phyloP scores from a whole-genome alignment of 2,113 vertebrate genomes.

The Ptychochromis oligacanthus region DNA sequence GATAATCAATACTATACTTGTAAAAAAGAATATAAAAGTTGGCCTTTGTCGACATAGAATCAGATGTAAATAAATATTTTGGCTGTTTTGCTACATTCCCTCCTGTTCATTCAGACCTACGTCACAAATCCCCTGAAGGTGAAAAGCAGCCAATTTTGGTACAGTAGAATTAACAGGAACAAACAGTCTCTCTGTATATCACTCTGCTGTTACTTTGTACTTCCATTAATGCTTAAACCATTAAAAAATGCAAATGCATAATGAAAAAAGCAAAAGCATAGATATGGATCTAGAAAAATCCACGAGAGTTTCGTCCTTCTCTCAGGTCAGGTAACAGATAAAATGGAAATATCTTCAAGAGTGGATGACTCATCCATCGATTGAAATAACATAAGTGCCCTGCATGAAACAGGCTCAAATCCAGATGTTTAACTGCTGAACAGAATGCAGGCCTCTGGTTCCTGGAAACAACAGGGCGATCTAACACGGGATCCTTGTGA shows the following conservation, averaged over 20 bases:
- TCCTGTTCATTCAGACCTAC: not conserved
- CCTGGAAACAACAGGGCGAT: slow-evolving; percentile 17
- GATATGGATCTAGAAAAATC: not conserved
- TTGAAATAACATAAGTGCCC: slow-evolving; percentile 23
- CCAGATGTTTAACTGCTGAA: slow-evolving; percentile 39
- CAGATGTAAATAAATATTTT: not conserved
- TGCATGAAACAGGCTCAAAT: slow-evolving; percentile 35
- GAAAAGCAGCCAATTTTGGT: not conserved
- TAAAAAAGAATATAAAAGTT: not conserved
- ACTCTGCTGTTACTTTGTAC: not conserved
- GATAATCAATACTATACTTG: not conserved
- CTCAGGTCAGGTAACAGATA: not conserved
- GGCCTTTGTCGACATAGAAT: not conserved
- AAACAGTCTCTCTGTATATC: not conserved
- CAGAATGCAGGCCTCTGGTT: slow-evolving; percentile 16
- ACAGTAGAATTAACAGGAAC: not conserved
- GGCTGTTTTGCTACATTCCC: not conserved
- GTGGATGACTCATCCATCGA: slow-evolving; percentile 56
- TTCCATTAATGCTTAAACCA: not conserved
- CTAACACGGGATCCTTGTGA: not conserved
- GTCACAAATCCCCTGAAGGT: not conserved
- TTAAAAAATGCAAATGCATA: not conserved
- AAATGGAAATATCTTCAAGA: not conserved
- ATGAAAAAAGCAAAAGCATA: not conserved
- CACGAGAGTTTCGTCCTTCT: not conserved